phyloP scores from a whole-genome alignment of 2,888 invertebrate species.

The Sycophila texana region DNA sequence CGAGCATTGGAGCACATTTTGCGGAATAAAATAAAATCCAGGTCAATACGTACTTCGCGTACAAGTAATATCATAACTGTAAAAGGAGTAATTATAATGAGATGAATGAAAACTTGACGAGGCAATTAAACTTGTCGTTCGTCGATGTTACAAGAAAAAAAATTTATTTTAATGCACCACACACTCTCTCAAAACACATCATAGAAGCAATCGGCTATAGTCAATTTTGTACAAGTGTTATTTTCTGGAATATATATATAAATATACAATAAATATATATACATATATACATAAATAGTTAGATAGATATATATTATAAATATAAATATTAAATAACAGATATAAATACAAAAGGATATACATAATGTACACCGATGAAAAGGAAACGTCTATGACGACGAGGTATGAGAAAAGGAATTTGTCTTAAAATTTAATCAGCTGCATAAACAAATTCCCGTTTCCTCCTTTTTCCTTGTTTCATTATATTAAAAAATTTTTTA shows the following conservation, averaged over 20 bases:
- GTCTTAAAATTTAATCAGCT: constrained; percentile 5
- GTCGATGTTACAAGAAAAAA: constrained; percentile 54
- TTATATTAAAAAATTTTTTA: constrained; percentile 15
- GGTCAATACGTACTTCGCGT: constrained; percentile 64
- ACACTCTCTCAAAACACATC: constrained; percentile 62
- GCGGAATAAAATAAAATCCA: constrained; percentile 45
- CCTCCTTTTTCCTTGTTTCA: background rate
- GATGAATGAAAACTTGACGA: constrained; percentile 60
- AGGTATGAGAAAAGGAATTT: constrained; percentile 5
- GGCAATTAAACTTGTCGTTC: constrained; percentile 47
- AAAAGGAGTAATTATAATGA: constrained; percentile 37
- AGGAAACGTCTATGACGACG: background rate
- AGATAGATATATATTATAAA: constrained; percentile 59
- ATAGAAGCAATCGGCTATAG: constrained; percentile 73
- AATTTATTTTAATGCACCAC: constrained; percentile 60
- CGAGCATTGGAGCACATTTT: no score
- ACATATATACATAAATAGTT: constrained; percentile 47
- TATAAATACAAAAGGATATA: constrained; percentile 42
- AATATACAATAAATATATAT: constrained; percentile 49
- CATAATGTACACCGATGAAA: constrained; percentile 33
- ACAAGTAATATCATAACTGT: constrained; percentile 64
- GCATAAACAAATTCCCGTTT: constrained; percentile 8
- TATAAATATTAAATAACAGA: constrained; percentile 63
- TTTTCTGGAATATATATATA: constrained; percentile 69
- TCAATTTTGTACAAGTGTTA: constrained; percentile 74